Conservation (phyloP, 2,888 invertebrate genomes). For the Hofmannophila pseudospretella region DNA sequence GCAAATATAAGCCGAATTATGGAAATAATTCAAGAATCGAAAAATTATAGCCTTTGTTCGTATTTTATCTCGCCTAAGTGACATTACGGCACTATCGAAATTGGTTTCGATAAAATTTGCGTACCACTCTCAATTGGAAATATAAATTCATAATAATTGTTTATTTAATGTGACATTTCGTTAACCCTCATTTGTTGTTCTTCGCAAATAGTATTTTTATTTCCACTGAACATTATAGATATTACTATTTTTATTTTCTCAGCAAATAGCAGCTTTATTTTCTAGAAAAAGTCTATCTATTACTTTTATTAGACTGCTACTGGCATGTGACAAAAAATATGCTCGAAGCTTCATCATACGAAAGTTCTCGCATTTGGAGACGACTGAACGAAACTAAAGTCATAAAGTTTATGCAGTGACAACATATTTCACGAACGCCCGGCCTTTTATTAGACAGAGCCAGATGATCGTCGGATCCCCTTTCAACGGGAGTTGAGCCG, state of each 20-base stretch:
- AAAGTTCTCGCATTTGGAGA: conserved; percentile 53
- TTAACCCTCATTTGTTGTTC: conserved; percentile 22
- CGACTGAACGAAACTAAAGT: conserved; percentile 52
- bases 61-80: conserved; percentile 56
- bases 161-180: conserved; percentile 47
- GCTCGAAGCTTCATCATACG: conserved; percentile 39
- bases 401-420: conserved; percentile 75
- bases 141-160: conserved; percentile 69
- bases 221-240: too few relatives aligned
- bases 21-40: conserved; percentile 56
- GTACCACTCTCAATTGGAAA: conserved; percentile 48
- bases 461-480: conserved; percentile 58
- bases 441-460: conserved; percentile 65
- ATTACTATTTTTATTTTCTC: too few relatives aligned
- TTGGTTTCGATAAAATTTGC: conserved; percentile 67
- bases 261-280: conserved; percentile 18
- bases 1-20: conserved; percentile 63
- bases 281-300: conserved; percentile 13
- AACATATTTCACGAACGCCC: conserved; percentile 68
- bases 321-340: conserved; percentile 35
- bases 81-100: conserved; percentile 61
- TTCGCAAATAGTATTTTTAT: conserved; percentile 15
- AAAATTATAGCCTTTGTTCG: conserved; percentile 58
- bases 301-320: conserved; percentile 26
- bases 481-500: conserved; percentile 33